phyloP scores from a whole-genome alignment of 2,888 invertebrate species.

The Eulithis testata region DNA sequence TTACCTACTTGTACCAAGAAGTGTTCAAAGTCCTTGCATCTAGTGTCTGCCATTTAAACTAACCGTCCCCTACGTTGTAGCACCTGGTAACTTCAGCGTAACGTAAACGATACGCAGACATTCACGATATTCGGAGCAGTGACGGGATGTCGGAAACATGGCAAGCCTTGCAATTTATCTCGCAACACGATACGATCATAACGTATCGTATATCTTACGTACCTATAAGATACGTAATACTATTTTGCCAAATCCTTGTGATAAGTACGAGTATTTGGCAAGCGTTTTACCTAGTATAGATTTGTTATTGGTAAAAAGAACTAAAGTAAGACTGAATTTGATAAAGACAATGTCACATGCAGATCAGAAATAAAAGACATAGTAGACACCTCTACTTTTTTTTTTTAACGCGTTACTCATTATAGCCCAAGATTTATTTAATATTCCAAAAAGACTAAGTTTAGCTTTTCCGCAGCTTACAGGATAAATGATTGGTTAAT shows the following conservation, averaged over 20 bases:
- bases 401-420: background rate
- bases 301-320: too few relatives aligned
- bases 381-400: too few relatives aligned
- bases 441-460: background rate
- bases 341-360: too few relatives aligned
- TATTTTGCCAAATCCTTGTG: conserved; percentile 12
- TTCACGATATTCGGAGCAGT: conserved; percentile 18
- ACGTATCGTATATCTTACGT: conserved; percentile 18
- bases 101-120: conserved; percentile 10
- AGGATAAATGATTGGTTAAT: conserved; percentile 41
- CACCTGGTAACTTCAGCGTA: conserved; percentile 4
- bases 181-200: conserved; percentile 24
- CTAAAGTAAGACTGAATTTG: too few relatives aligned
- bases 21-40: conserved; percentile 12
- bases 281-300: background rate
- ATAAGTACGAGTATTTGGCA: background rate
- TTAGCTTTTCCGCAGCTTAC: conserved; percentile 15
- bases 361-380: too few relatives aligned
- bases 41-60: conserved; percentile 6
- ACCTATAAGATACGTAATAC: background rate
- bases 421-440: background rate
- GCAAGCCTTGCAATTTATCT: conserved; percentile 24
- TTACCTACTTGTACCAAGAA: background rate
- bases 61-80: conserved; percentile 6
- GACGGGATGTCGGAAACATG: conserved; percentile 23